Base-by-base conservation (phyloP, 2,113 vertebrate species). In the Chloroceryle aenea region DNA sequence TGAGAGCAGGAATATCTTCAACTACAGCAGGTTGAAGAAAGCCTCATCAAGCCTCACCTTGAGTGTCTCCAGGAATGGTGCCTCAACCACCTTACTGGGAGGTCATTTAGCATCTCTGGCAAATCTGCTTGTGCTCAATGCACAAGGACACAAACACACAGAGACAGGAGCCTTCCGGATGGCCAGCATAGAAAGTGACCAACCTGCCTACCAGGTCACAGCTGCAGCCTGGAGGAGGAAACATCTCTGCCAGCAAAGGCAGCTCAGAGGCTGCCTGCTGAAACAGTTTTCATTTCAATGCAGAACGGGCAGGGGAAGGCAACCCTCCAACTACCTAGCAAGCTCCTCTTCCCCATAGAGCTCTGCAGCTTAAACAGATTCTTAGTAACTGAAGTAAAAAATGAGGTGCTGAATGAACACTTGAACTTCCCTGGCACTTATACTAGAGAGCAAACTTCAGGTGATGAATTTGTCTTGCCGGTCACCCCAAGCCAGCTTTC, bases 241-340 rank as follows among this genome's bases (percentile, higher is more conserved):
- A 76, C 3, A 22, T 38, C 68, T 69, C 77, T 85, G 62, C 64
- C 67, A 91, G 48, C 36, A 73, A 56, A 89, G 50, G 43, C 91
- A 92, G 91, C 19, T 77, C 86, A 85, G 91, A 30, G 0, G 0
- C 63, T 43, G 86, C 64, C 80, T 94, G 74, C 91, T 87, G 87
- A 79, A 86, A 88, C 45, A 89, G 43, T 76, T 95, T 95, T 73
- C 72, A 80, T 61, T 90, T 93, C 56, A 88, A 68, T 93, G 85
- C 64, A 78, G 76, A 93, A 90, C 0, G 1, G 53, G 45, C 63
- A 90, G 40, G 47, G 68, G 80, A 95, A 93, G 80, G 64, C 77
- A 89, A 55, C 47, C 77, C 95, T 89, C 72, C 56, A 89, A 86
- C 92, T 66, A 80, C 55, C 42, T 34, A 47, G 47, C 30, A 40